phyloP scores from a whole-genome alignment of 1,140 invertebrate genomes.

The Ladona fulva region DNA sequence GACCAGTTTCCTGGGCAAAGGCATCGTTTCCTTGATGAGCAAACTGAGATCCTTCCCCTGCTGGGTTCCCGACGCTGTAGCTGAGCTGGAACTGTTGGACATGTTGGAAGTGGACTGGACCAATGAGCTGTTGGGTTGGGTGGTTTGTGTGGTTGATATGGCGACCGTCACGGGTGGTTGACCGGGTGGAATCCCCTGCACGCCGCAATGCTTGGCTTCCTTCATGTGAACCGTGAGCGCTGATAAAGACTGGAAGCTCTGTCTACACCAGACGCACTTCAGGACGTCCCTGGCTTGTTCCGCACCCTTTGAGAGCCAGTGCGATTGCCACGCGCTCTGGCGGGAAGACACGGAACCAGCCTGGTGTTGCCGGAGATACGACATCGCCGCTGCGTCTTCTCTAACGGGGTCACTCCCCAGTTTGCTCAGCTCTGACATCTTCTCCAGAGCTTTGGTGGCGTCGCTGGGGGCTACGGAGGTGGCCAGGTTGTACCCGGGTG shows the following conservation, averaged over 20 bases:
- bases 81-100: slow-evolving; percentile 38
- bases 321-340: slow-evolving; percentile 86
- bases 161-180: too few species aligned
- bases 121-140: slow-evolving; percentile 38
- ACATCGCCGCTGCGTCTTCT: slow-evolving; percentile 53
- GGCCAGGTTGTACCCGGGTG: too few species aligned
- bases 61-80: slow-evolving; percentile 38
- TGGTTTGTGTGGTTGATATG: too few species aligned
- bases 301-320: slow-evolving; percentile 88
- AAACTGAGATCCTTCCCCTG: slow-evolving; percentile 68
- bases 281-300: slow-evolving; percentile 89
- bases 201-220: slow-evolving; percentile 86
- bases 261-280: slow-evolving; percentile 93
- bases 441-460: slow-evolving; percentile 77
- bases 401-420: slow-evolving; percentile 54
- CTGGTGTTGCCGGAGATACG: slow-evolving; percentile 34
- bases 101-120: slow-evolving; percentile 36
- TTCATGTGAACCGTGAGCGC: slow-evolving; percentile 92
- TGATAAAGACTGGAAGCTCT: slow-evolving; percentile 80
- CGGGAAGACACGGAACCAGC: slow-evolving; percentile 43
- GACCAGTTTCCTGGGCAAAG: slow-evolving; percentile 86
- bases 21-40: slow-evolving; percentile 86
- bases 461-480: too few species aligned
- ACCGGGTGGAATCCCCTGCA: too few species aligned
- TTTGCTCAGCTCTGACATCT: slow-evolving; percentile 83